A percentile compares a stretch with the other conserved stretches of the same genome.
These are phyloP conservation scores for Perithous albicinctus DNA, from an alignment of 2,888 invertebrate species.

Conservation along the genomic window DNA sequence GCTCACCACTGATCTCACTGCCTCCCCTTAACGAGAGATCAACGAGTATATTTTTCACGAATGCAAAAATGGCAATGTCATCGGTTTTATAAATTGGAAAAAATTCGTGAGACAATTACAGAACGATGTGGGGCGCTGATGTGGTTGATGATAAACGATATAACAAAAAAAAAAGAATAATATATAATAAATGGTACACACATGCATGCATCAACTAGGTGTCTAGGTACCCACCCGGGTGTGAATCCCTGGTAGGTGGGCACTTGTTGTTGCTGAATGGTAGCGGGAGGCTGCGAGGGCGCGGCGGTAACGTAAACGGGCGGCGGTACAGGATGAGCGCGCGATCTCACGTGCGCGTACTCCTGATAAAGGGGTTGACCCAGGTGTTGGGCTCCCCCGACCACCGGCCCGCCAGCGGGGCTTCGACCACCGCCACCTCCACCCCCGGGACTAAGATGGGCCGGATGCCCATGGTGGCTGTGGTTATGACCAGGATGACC, in stretches of 20 bases:
- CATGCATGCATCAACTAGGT: conserved; percentile 84
- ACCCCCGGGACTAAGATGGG: conserved; percentile 80
- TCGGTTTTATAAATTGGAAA: background rate
- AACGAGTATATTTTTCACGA: too few species aligned
- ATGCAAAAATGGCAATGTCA: too few species aligned
- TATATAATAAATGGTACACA: conserved; percentile 82
- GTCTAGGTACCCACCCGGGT: conserved; percentile 85
- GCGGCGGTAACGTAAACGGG: conserved; percentile 90
- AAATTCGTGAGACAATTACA: background rate
- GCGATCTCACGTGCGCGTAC: conserved; percentile 83
- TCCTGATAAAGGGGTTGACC: conserved; percentile 89
- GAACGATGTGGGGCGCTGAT: background rate
- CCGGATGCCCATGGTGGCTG: conserved; percentile 82
- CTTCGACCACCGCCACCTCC: conserved; percentile 79
- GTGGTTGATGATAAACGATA: conserved; percentile 51
- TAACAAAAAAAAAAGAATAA: conserved; percentile 58
- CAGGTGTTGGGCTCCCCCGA: conserved; percentile 86
- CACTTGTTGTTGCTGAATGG: conserved; percentile 84
- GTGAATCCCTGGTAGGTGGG: conserved; percentile 85
- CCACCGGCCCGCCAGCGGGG: conserved; percentile 83
- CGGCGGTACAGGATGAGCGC: conserved; percentile 86
- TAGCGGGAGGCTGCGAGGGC: conserved; percentile 83
- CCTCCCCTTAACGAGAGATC: too few species aligned
- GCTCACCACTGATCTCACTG: too few species aligned
- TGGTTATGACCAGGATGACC: conserved; percentile 83